Base-by-base conservation (phyloP, 2,888 invertebrate species). In the Drosophila siamana region DNA sequence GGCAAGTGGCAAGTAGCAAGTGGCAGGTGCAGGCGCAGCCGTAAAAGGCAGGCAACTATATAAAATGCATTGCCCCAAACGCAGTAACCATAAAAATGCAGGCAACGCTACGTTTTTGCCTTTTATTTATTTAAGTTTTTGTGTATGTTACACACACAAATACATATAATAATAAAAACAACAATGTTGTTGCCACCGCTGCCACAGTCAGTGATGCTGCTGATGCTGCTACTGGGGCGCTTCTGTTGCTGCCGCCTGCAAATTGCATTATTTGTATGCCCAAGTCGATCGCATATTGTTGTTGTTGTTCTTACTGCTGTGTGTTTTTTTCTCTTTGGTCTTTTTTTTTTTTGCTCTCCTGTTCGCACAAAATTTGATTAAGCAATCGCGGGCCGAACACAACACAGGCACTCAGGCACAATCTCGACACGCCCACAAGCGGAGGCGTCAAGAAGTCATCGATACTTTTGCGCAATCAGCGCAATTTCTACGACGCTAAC, bases 391-490 rank as follows among this genome's bases (percentile, higher is more conserved):
- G 30, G 11, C 43, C 2, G 38, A 38, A 33, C 55, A 47, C 63
- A 62, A 64, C 50, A 50, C 57, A 24, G 59, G 43, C 59, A 70
- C 70, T 70, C 70, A 70, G 64, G 36, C 47, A 30, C 15, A 36
- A 26, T 38, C 68, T 43, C 41, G 75, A 61, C 75, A 78, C 78
- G 78, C 78, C 74, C 74, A 63, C 68, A 43, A 30, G n/a, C 22
- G 19, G 4, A 7, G 40, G 69, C 60, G 62, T 88, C 68, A 74
- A 85, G 87, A 76, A 88, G 85, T 85, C 85, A 86, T 89, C 88
- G 89, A 86, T 86, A 89, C 85, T 86, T 89, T 85, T 88, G 88
- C 88, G 85, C 87, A 83, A 83, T 83, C 83, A 83, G 87, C 83
- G 87, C 83, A 75, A 88, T 83, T 83, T 86, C 81, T 68, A 63